Conservation (phyloP, 2,888 invertebrate genomes). For the Hirtodrosophila confusa region DNA sequence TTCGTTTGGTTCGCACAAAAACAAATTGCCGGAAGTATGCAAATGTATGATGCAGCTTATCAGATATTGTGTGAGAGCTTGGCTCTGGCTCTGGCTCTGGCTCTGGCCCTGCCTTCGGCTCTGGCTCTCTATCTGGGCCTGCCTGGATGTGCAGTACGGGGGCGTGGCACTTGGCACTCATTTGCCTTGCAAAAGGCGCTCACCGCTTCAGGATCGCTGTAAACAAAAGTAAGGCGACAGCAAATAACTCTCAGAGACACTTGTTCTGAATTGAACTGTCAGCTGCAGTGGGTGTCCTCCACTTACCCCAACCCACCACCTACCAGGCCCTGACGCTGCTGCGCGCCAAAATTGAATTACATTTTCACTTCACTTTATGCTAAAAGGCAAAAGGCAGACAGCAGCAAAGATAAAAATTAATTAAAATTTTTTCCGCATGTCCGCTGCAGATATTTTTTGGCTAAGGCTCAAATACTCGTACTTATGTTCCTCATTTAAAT, state of each 20-base stretch:
- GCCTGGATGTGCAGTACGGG: not conserved
- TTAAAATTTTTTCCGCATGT: constrained; percentile 51
- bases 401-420: constrained; percentile 64
- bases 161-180: constrained; percentile 62
- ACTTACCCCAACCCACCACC: not conserved
- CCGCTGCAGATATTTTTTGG: constrained; percentile 25
- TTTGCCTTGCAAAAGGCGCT: constrained; percentile 75
- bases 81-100: constrained; percentile 21
- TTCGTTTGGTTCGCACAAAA: constrained; percentile 76
- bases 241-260: constrained; percentile 73
- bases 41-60: constrained; percentile 78
- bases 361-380: constrained; percentile 71
- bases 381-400: constrained; percentile 55
- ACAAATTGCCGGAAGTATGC: constrained; percentile 80
- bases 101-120: constrained; percentile 21
- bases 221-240: constrained; percentile 72
- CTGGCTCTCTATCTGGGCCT: constrained; percentile 12
- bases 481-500: not conserved
- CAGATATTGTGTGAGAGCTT: constrained; percentile 77
- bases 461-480: constrained; percentile 4
- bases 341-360: constrained; percentile 73
- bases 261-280: constrained; percentile 75
- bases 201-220: constrained; percentile 41
- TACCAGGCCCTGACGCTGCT: constrained; percentile 9
- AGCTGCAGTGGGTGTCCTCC: constrained; percentile 55